Evolutionary conservation across 2,113 vertebrate genomes (phyloP).

Genomic region (Phaethon lepturus): DNA sequence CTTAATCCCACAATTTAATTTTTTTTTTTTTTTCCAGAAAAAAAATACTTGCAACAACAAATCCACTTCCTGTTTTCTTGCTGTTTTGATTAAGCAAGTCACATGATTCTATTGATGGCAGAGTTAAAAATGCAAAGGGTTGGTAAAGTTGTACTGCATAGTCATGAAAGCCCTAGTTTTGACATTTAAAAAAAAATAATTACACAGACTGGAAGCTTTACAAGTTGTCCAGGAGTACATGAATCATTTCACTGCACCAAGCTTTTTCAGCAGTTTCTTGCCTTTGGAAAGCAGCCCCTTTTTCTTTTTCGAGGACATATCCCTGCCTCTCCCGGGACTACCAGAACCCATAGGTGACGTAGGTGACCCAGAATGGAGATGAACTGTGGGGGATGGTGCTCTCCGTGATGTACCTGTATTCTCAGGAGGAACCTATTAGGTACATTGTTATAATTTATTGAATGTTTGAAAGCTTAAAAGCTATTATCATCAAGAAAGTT

Average conservation of each 20-base stretch:
- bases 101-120: slow-evolving; percentile 43
- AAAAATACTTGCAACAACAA: not conserved
- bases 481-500: slow-evolving; percentile 43
- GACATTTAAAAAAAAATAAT: slow-evolving; percentile 25
- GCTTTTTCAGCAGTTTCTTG: slow-evolving; percentile 93
- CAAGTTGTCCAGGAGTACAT: slow-evolving; percentile 77
- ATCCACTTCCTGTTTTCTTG: slow-evolving; percentile 2
- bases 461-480: slow-evolving; percentile 56
- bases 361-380: slow-evolving; percentile 86
- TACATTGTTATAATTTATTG: slow-evolving; percentile 80
- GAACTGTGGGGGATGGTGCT: slow-evolving; percentile 88
- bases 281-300: slow-evolving; percentile 96
- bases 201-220: slow-evolving; percentile 72
- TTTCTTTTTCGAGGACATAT: slow-evolving; percentile 91
- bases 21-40: not conserved
- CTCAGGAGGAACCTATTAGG: slow-evolving; percentile 94
- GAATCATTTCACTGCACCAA: slow-evolving; percentile 90
- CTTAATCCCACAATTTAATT: not conserved
- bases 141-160: slow-evolving; percentile 62
- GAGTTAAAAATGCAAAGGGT: slow-evolving; percentile 24
- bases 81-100: slow-evolving; percentile 27
- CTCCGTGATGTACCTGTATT: slow-evolving; percentile 90
- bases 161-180: slow-evolving; percentile 87
- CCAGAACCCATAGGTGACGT: slow-evolving; percentile 86
- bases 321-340: slow-evolving; percentile 88